A percentile compares a stretch with the other conserved stretches of the same genome.
phyloP scores from a whole-genome alignment of 2,888 invertebrate genomes.

The Gari tellinella region DNA sequence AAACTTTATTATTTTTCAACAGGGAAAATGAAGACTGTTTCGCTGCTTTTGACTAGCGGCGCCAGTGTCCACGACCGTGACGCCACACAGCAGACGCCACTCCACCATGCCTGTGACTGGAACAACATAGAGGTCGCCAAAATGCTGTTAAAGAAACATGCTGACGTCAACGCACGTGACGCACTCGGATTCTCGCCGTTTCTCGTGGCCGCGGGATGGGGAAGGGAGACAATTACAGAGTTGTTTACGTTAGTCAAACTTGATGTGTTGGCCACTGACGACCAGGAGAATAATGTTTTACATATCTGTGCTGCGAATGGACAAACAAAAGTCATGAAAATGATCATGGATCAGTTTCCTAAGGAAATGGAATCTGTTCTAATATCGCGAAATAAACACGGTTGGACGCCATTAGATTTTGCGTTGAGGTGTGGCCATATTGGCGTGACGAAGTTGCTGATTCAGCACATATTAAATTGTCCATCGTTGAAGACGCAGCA shows the following conservation, averaged over 20 bases:
- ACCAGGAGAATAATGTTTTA: conserved; percentile 53
- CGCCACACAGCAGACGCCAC: conserved; percentile 52
- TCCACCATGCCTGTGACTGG: conserved; percentile 60
- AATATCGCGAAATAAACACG: conserved; percentile 53
- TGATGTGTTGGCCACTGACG: conserved; percentile 37
- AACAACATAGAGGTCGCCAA: conserved; percentile 60
- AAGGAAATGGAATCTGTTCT: conserved; percentile 50
- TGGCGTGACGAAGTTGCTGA: conserved; percentile 45
- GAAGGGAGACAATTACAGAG: conserved; percentile 53
- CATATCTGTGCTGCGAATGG: conserved; percentile 59
- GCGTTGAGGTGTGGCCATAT: conserved; percentile 60
- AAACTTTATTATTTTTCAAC: not conserved
- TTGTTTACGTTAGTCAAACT: conserved; percentile 32
- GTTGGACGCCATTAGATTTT: conserved; percentile 61
- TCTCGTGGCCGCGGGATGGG: conserved; percentile 60
- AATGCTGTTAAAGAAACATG: conserved; percentile 48
- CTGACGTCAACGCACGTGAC: conserved; percentile 60
- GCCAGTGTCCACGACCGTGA: conserved; percentile 57
- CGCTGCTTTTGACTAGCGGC: conserved; percentile 43
- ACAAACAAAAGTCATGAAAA: conserved; percentile 49
- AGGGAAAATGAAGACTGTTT: conserved; percentile 52
- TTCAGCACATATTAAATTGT: conserved; percentile 28
- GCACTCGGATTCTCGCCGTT: conserved; percentile 55
- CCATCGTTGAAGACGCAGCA: conserved; percentile 34
- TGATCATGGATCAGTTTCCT: conserved; percentile 37